Evolutionary conservation across 2,113 vertebrate genomes (phyloP), one percentile per base, ranked within the genome.

Genomic region (Echinops telfairi): DNA sequence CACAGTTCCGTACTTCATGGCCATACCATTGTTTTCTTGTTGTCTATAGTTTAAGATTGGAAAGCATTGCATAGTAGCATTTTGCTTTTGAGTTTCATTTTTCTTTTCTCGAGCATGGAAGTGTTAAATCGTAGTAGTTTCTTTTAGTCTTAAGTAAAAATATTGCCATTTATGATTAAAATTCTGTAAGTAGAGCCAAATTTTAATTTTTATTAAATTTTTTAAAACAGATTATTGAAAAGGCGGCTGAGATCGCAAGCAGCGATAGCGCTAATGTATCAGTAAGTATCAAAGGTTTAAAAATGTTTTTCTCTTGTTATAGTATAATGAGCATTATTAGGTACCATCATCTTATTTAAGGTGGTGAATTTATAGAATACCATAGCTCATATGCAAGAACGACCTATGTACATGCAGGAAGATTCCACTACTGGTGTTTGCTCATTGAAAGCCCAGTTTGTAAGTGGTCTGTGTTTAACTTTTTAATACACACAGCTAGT

Each of bases 171-270:
- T 93, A 86, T 22, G 82, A 17, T 87, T 77, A 93, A 83, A 87
- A 78, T 86, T 90, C 88, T 94, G 57, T 0, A 75, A 86, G 20
- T 86, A 33, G 66, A 53, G 17, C 29, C 47, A 89, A 92, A 78
- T 33, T 94, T 73, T 88, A 68, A 89, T 33, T 60, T 10, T 36
- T 60, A 8, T 25, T 29, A 38, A 29, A 3, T 3, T 36, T 93
- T 93, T 95, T 83, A 12, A 16, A 91, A 96, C 98, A 99, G 99
- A 99, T 99, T 97, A 98, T 99, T 98, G 99, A 99, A 97, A 99
- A 99, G 96, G 99, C 99, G 96, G 99, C 99, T 95, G 99, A 99
- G 93, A 99, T 99, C 86, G 99, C 98, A 95, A 98, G 98, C 70
- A 98, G 97, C 93, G 99, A 99, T 95, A 98, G 98, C 80, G 96